These are phyloP conservation scores for Dinothrombium tinctorium DNA, from an alignment of 1,140 invertebrate species.

Conservation along the genomic window DNA sequence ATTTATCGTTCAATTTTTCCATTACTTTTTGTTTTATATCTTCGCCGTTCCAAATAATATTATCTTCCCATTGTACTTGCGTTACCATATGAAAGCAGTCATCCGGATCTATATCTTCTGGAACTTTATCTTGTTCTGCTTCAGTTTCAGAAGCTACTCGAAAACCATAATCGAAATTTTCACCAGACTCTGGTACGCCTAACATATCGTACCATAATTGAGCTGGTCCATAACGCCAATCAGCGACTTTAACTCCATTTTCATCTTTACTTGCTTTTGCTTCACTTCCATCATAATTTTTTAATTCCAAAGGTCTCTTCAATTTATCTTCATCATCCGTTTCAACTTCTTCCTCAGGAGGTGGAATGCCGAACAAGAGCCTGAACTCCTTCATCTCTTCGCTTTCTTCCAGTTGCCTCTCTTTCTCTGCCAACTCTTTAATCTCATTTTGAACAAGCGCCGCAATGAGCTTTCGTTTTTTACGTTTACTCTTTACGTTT, in stretches of 20 bases:
- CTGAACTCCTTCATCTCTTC: background rate
- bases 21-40: conserved; percentile 60
- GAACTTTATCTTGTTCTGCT: conserved; percentile 19
- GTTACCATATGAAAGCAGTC: conserved; percentile 86
- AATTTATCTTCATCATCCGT: conserved; percentile 9
- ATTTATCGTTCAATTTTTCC: conserved; percentile 49
- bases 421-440: background rate
- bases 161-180: conserved; percentile 89
- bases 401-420: background rate
- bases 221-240: conserved; percentile 91
- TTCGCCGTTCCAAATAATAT: conserved; percentile 91
- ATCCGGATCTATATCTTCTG: conserved; percentile 35
- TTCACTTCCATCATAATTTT: background rate
- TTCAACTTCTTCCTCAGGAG: background rate
- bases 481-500: conserved; percentile 40
- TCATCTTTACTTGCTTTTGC: conserved; percentile 20
- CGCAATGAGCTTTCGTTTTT: background rate
- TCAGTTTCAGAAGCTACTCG: conserved; percentile 31
- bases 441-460: background rate
- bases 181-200: conserved; percentile 69
- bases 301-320: background rate
- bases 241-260: conserved; percentile 22
- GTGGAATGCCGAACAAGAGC: background rate
- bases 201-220: conserved; percentile 94
- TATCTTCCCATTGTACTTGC: conserved; percentile 87